A percentile compares a stretch with the other conserved stretches of the same genome.
phyloP scores from a whole-genome alignment of 1,140 invertebrate genomes.

The Parasteatoda tepidariorum region DNA sequence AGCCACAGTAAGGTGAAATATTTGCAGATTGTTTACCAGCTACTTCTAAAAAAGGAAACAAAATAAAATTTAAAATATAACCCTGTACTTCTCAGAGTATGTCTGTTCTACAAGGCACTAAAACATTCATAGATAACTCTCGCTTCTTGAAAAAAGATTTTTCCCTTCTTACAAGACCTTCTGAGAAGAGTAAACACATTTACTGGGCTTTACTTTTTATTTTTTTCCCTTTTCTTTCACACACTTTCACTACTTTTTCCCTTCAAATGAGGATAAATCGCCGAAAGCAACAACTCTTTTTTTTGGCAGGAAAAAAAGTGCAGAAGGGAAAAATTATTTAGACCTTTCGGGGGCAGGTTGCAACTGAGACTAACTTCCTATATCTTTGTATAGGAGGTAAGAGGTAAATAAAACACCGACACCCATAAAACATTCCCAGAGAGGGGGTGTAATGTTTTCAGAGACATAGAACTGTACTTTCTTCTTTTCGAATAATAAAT shows the following conservation, averaged over 20 bases:
- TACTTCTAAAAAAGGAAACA: too few relatives aligned
- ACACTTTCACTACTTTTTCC: not conserved
- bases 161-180: not conserved
- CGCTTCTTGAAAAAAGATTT: not conserved
- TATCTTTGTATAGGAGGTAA: not conserved
- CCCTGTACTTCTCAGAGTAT: not conserved
- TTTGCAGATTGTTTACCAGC: too few relatives aligned
- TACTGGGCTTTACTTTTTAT: not conserved
- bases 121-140: not conserved
- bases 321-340: not conserved
- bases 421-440: not conserved
- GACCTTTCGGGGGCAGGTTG: not conserved
- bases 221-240: not conserved
- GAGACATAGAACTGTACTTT: not conserved
- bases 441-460: not conserved
- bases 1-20: too few relatives aligned
- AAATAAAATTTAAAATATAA: not conserved
- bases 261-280: not conserved
- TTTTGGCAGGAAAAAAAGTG: not conserved
- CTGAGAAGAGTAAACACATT: not conserved
- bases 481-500: not conserved
- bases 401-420: not conserved
- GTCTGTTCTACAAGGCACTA: not conserved
- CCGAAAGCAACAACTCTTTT: not conserved
- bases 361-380: too few relatives aligned